These are phyloP conservation scores for Dicerorhinus sumatrensis DNA, from an alignment of 2,113 vertebrate species.

Conservation along the genomic window DNA sequence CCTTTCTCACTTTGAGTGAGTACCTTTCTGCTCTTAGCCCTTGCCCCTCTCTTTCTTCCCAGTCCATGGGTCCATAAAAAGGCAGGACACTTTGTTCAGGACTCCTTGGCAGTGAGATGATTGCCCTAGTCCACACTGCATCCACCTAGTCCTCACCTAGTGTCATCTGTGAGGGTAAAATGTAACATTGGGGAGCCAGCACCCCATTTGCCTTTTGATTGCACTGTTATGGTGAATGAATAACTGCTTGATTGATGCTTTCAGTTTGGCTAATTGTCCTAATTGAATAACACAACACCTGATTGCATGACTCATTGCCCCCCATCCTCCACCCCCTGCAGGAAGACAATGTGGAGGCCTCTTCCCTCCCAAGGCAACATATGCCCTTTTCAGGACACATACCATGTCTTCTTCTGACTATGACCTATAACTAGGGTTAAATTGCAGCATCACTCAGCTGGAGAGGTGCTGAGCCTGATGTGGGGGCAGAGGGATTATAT, in stretches of 20 bases:
- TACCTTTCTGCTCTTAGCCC: not conserved
- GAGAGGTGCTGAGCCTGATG: not conserved
- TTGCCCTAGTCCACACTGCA: not conserved
- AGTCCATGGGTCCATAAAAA: not conserved
- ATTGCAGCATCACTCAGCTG: not conserved
- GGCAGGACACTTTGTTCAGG: not conserved
- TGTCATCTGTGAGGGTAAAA: not conserved
- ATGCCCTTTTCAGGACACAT: not conserved
- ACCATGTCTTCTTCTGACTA: not conserved
- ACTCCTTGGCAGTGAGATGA: not conserved
- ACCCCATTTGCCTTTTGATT: not conserved
- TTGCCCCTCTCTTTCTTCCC: not conserved
- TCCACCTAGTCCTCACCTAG: not conserved
- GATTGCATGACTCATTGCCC: too few relatives aligned
- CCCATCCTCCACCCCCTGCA: not conserved
- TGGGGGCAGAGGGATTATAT: not conserved
- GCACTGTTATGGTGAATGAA: not conserved
- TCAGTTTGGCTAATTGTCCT: not conserved
- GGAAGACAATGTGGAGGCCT: not conserved
- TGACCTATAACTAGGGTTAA: not conserved
- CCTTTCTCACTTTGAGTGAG: not conserved
- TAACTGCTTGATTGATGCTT: not conserved
- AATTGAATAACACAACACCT: not conserved
- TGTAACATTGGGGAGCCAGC: not conserved
- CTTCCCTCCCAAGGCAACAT: not conserved